Conservation (phyloP, 2,888 invertebrate genomes). For the Heliconius charithonia region DNA sequence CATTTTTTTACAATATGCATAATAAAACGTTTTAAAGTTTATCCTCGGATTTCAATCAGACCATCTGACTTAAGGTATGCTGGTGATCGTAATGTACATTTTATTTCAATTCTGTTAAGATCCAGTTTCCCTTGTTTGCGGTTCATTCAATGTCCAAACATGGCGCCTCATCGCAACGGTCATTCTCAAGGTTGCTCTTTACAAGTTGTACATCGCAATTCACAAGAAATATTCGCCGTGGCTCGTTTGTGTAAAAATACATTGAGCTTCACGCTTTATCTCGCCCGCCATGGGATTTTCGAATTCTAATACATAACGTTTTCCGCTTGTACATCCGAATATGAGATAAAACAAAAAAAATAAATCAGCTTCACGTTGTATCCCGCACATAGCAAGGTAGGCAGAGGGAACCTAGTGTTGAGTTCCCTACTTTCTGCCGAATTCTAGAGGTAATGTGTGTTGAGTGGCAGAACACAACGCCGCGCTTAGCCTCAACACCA, state of each 20-base stretch:
- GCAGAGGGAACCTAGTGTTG: too few species aligned
- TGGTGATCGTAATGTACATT: not conserved
- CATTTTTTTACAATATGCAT: conserved; percentile 19
- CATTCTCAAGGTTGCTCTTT: conserved; percentile 43
- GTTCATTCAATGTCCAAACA: conserved; percentile 36
- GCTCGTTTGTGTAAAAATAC: conserved; percentile 1
- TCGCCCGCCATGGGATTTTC: too few species aligned
- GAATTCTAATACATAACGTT: not conserved
- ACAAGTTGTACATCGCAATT: conserved; percentile 22
- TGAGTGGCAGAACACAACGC: not conserved
- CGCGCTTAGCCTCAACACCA: not conserved
- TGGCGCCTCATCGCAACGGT: conserved; percentile 43
- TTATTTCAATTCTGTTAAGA: conserved; percentile 6
- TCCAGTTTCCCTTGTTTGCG: not conserved
- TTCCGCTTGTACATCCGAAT: not conserved
- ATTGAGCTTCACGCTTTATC: too few species aligned
- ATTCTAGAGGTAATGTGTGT: not conserved
- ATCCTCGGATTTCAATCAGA: conserved; percentile 24
- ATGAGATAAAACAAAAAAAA: too few species aligned
- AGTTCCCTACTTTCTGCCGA: too few species aligned
- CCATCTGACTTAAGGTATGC: not conserved
- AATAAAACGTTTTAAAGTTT: conserved; percentile 6
- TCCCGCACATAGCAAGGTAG: too few species aligned
- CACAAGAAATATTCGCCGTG: conserved; percentile 12
- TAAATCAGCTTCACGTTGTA: too few species aligned